Conservation (phyloP, 2,888 invertebrate genomes). For the Macaria notata region DNA sequence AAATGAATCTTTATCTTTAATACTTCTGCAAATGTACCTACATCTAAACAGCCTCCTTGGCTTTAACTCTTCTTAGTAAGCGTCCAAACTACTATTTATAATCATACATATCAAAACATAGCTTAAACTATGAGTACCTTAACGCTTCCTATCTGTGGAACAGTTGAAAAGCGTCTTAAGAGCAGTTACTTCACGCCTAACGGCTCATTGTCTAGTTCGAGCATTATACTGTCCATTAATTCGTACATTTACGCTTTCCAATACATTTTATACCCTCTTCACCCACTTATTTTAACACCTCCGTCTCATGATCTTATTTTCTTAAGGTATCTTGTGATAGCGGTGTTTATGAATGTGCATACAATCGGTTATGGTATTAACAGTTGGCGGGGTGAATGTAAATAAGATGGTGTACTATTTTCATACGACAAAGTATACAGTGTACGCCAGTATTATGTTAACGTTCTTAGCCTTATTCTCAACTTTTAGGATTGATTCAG, state of each 20-base stretch:
- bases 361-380: constrained; percentile 12
- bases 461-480: too few relatives aligned
- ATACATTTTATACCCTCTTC: constrained; percentile 44
- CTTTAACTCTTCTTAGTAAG: background rate
- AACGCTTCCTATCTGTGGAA: constrained; percentile 26
- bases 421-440: too few relatives aligned
- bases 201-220: constrained; percentile 47
- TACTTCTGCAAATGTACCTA: too few relatives aligned
- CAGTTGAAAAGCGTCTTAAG: constrained; percentile 39
- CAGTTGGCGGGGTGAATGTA: too few relatives aligned
- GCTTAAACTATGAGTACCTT: constrained; percentile 23
- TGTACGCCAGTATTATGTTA: too few relatives aligned
- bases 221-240: constrained; percentile 48
- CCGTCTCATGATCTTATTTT: constrained; percentile 40
- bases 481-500: too few relatives aligned
- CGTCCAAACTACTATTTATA: background rate
- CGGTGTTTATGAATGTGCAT: constrained; percentile 13
- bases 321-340: constrained; percentile 27
- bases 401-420: too few relatives aligned
- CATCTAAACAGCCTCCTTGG: background rate
- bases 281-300: constrained; percentile 40
- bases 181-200: constrained; percentile 43
- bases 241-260: constrained; percentile 46
- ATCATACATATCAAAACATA: background rate
- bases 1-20: too few relatives aligned